phyloP scores from a whole-genome alignment of 1,140 invertebrate species.

The Palaemon carinicauda region DNA sequence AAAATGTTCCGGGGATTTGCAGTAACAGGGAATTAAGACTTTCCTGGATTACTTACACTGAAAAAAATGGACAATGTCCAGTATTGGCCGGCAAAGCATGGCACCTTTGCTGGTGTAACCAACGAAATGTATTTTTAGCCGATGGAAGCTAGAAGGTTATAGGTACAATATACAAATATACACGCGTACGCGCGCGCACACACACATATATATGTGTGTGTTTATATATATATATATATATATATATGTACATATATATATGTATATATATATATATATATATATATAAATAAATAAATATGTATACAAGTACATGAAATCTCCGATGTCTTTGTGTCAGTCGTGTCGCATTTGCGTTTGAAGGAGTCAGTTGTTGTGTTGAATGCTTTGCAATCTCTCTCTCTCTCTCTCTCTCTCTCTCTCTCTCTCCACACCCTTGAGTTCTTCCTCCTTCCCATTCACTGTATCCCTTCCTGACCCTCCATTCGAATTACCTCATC shows the following conservation, averaged over 20 bases:
- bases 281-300: too few species aligned
- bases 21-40: too few species aligned
- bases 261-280: not conserved
- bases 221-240: not conserved
- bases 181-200: too few species aligned
- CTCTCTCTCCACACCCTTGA: not conserved
- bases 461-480: not conserved
- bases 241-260: not conserved
- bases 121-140: too few species aligned
- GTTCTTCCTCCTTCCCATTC: not conserved
- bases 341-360: not conserved
- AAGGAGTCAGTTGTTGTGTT: not conserved
- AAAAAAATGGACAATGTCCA: too few species aligned
- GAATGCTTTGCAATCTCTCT: too few species aligned
- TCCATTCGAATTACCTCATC: not conserved
- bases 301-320: not conserved
- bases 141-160: too few species aligned
- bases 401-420: constrained; percentile 15
- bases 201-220: not conserved
- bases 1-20: too few species aligned
- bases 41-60: too few species aligned
- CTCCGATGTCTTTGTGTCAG: not conserved
- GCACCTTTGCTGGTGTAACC: too few species aligned
- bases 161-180: not conserved
- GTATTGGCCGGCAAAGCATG: too few species aligned